These are phyloP conservation scores for Himalopsyche kuldschensis DNA, from an alignment of 2,888 invertebrate genomes.

Conservation along the genomic window DNA sequence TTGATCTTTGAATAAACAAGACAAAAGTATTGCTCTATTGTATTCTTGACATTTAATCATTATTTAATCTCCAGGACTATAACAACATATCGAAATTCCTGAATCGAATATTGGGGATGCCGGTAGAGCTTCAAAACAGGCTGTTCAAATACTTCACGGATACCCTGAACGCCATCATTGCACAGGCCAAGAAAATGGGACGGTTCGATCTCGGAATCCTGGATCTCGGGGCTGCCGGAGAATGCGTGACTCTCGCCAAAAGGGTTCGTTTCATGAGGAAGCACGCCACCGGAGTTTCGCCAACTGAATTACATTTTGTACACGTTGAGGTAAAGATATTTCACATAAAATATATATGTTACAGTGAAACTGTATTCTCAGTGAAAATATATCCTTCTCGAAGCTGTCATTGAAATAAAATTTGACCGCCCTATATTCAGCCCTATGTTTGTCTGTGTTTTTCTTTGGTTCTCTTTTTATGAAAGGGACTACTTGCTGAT, in stretches of 20 bases:
- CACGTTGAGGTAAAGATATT: conserved; percentile 79
- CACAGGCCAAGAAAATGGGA: conserved; percentile 91
- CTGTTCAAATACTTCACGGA: conserved; percentile 98
- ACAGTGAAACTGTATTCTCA: too few species aligned
- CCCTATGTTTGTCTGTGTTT: too few species aligned
- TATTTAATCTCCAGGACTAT: conserved; percentile 65
- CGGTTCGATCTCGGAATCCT: conserved; percentile 85
- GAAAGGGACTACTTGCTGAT: too few species aligned
- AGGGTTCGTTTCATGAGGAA: conserved; percentile 82
- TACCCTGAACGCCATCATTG: conserved; percentile 87
- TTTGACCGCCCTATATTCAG: too few species aligned
- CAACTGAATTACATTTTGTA: conserved; percentile 90
- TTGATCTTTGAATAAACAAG: neutral
- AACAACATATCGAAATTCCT: conserved; percentile 98
- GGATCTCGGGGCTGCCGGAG: conserved; percentile 92
- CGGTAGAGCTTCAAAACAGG: conserved; percentile 94
- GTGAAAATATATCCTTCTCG: too few species aligned
- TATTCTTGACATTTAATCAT: neutral
- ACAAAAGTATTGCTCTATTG: neutral
- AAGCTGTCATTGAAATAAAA: too few species aligned
- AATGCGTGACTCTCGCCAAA: conserved; percentile 82
- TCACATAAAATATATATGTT: neutral
- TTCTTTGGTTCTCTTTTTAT: too few species aligned
- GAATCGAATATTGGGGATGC: conserved; percentile 96
- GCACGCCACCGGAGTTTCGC: conserved; percentile 89